phyloP scores from a whole-genome alignment of 2,888 invertebrate species.

The Oxytorus armatus region DNA sequence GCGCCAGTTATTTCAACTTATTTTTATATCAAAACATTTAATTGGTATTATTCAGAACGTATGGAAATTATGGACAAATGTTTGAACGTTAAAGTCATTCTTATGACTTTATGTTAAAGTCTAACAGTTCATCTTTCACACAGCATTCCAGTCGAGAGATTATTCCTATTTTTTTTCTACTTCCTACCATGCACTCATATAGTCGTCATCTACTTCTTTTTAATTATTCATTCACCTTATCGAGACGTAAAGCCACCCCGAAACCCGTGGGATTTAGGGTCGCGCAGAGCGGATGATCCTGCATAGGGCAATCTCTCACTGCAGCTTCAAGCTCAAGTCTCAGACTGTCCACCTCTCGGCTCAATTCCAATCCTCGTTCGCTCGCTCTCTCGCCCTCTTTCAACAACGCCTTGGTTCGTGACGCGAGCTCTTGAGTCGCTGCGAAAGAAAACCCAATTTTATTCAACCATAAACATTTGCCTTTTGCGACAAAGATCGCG shows the following conservation, averaged over 20 bases:
- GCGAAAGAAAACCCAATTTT: slow-evolving; percentile 71
- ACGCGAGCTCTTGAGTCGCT: slow-evolving; percentile 87
- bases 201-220: no score
- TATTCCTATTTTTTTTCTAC: not conserved
- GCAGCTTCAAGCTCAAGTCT: slow-evolving; percentile 87
- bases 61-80: no score
- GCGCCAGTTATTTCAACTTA: no score
- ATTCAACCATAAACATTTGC: slow-evolving; percentile 43
- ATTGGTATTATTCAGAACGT: no score
- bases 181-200: no score
- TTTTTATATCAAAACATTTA: no score
- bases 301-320: slow-evolving; percentile 88
- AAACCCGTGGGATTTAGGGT: slow-evolving; percentile 90
- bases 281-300: slow-evolving; percentile 91
- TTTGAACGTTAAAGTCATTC: no score
- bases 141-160: not conserved
- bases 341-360: slow-evolving; percentile 87
- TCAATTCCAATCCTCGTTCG: slow-evolving; percentile 85
- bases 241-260: slow-evolving; percentile 87
- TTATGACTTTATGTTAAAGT: no score
- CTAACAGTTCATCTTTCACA: not conserved
- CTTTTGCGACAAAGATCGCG: slow-evolving; percentile 57
- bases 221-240: slow-evolving; percentile 85
- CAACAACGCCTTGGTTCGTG: slow-evolving; percentile 86
- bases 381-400: slow-evolving; percentile 86